These are phyloP conservation scores for Andrena fulva DNA, from an alignment of 2,888 invertebrate genomes.

Conservation along the genomic window DNA sequence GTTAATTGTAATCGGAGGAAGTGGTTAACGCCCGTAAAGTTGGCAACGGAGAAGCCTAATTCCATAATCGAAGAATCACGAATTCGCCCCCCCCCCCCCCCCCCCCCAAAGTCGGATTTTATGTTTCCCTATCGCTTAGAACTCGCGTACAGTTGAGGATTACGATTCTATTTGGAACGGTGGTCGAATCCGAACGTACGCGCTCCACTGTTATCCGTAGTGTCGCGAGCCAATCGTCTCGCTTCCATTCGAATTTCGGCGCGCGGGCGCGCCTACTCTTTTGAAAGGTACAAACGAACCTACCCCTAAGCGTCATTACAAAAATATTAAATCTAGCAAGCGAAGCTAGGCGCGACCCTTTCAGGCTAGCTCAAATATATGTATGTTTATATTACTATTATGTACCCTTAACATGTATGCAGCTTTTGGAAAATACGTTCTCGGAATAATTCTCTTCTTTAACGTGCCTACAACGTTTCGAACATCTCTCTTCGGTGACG, in stretches of 20 bases:
- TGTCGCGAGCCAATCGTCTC: conserved; percentile 4
- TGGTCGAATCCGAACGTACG: conserved; percentile 11
- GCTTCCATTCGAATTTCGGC: conserved; percentile 21
- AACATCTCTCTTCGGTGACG: conserved; percentile 63
- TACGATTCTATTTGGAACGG: neutral
- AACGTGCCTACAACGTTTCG: conserved; percentile 45
- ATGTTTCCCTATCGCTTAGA: neutral
- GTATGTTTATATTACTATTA: conserved; percentile 52
- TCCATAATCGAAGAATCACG: conserved; percentile 33
- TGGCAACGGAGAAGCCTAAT: conserved; percentile 12
- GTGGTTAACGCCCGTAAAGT: conserved; percentile 12
- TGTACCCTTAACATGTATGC: conserved; percentile 44
- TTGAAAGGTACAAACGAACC: conserved; percentile 79
- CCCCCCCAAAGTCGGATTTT: neutral
- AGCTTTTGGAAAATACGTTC: conserved; percentile 74
- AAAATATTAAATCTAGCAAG: conserved; percentile 85
- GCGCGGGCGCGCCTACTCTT: conserved; percentile 32
- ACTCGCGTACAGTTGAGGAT: neutral
- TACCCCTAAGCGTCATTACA: conserved; percentile 83
- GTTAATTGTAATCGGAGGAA: conserved; percentile 6
- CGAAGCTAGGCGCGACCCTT: conserved; percentile 79
- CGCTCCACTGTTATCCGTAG: neutral
- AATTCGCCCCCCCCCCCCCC: neutral
- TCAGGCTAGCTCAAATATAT: conserved; percentile 46
- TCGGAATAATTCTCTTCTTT: conserved; percentile 53